A percentile compares a stretch with the other conserved stretches of the same genome.
Evolutionary conservation across 2,888 invertebrate genomes (phyloP).

Genomic region (Philereme transversata): DNA sequence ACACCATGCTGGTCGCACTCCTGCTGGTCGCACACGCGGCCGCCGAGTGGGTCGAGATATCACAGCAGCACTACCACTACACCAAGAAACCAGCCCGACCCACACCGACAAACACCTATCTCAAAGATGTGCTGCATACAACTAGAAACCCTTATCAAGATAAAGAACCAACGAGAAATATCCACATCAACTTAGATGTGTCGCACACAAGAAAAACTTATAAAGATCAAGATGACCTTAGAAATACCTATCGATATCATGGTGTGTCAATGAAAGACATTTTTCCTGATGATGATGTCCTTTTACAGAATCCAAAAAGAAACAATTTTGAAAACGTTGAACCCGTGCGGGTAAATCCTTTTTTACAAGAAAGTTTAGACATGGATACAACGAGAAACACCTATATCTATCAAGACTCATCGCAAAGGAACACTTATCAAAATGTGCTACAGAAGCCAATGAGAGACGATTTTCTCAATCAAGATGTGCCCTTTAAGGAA

Average conservation of each 20-base stretch:
- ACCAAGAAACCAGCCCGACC: conserved; percentile 47
- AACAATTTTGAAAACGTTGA: neutral
- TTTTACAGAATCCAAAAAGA: conserved; percentile 1
- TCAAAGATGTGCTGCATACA: neutral
- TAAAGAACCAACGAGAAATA: neutral
- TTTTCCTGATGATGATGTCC: neutral
- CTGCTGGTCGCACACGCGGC: conserved; percentile 48
- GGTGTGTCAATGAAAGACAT: too few species aligned
- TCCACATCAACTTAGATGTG: too few species aligned
- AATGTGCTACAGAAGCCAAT: conserved; percentile 1
- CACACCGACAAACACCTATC: neutral
- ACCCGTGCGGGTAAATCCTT: conserved; percentile 7
- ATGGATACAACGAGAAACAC: neutral
- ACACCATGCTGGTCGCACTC: conserved; percentile 50
- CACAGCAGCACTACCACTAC: conserved; percentile 59
- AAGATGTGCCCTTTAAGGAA: neutral
- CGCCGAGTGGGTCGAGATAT: conserved; percentile 75
- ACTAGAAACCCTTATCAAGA: conserved; percentile 1
- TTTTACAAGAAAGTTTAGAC: neutral
- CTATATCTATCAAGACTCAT: neutral
- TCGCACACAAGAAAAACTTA: too few species aligned
- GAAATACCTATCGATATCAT: too few species aligned
- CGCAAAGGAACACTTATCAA: neutral
- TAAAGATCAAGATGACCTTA: too few species aligned
- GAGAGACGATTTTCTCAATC: neutral